A percentile compares a stretch with the other conserved stretches of the same genome.
Evolutionary conservation across 2,888 invertebrate genomes (phyloP).

Genomic region (Caenorhabditis panamensis): DNA sequence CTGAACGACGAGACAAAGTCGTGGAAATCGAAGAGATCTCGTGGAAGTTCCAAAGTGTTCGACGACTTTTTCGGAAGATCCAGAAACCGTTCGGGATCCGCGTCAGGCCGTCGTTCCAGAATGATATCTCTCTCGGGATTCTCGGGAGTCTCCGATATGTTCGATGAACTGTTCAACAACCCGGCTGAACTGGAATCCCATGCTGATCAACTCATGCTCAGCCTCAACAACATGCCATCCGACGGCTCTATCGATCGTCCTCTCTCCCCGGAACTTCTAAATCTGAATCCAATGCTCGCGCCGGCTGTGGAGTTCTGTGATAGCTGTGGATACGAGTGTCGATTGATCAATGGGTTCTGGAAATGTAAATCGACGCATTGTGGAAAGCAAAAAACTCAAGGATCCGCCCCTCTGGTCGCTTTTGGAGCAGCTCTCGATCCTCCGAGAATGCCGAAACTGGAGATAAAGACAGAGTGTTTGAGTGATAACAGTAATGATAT

Average conservation of each 20-base stretch:
- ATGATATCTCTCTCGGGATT: slow-evolving; percentile 65
- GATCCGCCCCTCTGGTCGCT: slow-evolving; percentile 7
- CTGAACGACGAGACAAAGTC: slow-evolving; percentile 66
- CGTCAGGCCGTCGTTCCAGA: slow-evolving; percentile 54
- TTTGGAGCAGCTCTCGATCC: no score
- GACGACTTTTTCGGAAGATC: slow-evolving; percentile 58
- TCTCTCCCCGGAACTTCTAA: slow-evolving; percentile 65
- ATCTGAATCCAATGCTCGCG: slow-evolving; percentile 59
- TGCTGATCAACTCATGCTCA: slow-evolving; percentile 66
- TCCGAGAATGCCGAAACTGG: slow-evolving; percentile 16
- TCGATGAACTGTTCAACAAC: slow-evolving; percentile 66
- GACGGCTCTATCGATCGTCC: slow-evolving; percentile 67
- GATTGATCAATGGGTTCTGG: slow-evolving; percentile 52
- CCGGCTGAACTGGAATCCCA: slow-evolving; percentile 47
- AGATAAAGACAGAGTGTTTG: slow-evolving; percentile 28
- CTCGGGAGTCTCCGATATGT: slow-evolving; percentile 69
- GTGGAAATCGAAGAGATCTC: slow-evolving; percentile 65
- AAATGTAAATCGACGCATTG: slow-evolving; percentile 42
- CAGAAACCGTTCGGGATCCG: slow-evolving; percentile 60
- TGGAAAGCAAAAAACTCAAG: slow-evolving; percentile 24
- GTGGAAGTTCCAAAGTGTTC: slow-evolving; percentile 63
- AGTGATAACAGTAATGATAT: slow-evolving; percentile 33
- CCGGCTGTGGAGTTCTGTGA: slow-evolving; percentile 69
- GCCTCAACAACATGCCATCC: slow-evolving; percentile 68
- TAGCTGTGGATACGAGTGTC: slow-evolving; percentile 74